These are phyloP conservation scores for Hydrolagus affinis DNA, from an alignment of 2,113 vertebrate genomes.

Conservation along the genomic window DNA sequence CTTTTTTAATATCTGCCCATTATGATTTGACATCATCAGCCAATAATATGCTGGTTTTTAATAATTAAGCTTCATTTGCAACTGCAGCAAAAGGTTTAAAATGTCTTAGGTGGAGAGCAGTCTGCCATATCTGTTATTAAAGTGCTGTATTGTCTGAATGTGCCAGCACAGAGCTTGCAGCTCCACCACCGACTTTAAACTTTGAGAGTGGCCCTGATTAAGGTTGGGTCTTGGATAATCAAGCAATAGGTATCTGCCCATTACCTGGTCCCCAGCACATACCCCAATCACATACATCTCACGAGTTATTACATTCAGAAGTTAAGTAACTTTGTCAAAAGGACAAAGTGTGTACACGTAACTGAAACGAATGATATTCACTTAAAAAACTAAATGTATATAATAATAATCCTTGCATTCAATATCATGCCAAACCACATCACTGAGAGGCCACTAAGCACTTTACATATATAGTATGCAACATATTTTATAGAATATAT, in stretches of 20 bases:
- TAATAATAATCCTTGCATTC: no score
- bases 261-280: not conserved
- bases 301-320: not conserved
- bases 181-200: not conserved
- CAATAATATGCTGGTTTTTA: not conserved
- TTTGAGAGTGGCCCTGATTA: not conserved
- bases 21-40: not conserved
- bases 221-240: not conserved
- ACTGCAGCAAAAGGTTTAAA: not conserved
- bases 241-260: not conserved
- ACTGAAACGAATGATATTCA: not conserved
- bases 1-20: not conserved
- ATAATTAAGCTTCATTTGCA: not conserved
- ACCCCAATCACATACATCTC: not conserved
- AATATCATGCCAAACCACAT: no score
- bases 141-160: not conserved
- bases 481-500: no score
- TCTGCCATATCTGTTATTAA: not conserved
- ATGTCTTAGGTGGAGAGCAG: not conserved
- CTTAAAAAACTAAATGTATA: no score
- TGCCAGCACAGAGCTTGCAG: not conserved
- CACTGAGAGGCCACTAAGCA: no score
- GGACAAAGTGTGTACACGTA: not conserved
- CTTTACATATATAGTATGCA: no score
- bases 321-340: not conserved